Conservation (phyloP, 2,888 invertebrate species). For the Phortica magna region DNA sequence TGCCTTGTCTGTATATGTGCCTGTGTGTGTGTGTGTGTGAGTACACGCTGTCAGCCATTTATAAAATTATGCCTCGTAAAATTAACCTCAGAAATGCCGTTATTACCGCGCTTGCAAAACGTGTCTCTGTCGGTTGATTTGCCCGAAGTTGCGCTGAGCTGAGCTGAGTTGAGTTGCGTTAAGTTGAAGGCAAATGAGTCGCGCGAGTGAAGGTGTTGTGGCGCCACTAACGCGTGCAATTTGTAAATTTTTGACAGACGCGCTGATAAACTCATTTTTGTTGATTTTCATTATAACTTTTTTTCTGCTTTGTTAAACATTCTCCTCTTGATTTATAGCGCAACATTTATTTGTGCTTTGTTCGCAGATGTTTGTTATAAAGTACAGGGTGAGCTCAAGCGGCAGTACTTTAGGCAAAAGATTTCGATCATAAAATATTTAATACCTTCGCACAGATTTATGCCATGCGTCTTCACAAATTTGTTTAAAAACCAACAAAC, state of each 20-base stretch:
- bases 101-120: constrained; percentile 24
- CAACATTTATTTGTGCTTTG: constrained; percentile 35
- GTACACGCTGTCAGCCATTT: constrained; percentile 56
- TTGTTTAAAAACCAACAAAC: no score
- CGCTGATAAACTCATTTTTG: constrained; percentile 74
- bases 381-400: constrained; percentile 33
- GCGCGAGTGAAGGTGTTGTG: constrained; percentile 54
- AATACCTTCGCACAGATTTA: no score
- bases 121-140: no score
- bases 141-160: background rate
- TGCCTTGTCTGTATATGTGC: constrained; percentile 29
- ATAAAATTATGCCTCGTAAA: constrained; percentile 71
- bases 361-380: constrained; percentile 37
- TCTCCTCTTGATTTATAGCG: constrained; percentile 59
- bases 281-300: constrained; percentile 56
- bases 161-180: background rate
- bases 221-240: constrained; percentile 60
- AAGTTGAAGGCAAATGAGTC: background rate
- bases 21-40: constrained; percentile 35
- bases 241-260: constrained; percentile 75
- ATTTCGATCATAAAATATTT: no score
- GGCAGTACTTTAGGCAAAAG: background rate
- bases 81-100: constrained; percentile 57
- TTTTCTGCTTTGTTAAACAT: background rate
- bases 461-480: no score